A percentile compares a stretch with the other conserved stretches of the same genome.
phyloP scores from a whole-genome alignment of 2,888 invertebrate species.

The Agrypnus murinus region DNA sequence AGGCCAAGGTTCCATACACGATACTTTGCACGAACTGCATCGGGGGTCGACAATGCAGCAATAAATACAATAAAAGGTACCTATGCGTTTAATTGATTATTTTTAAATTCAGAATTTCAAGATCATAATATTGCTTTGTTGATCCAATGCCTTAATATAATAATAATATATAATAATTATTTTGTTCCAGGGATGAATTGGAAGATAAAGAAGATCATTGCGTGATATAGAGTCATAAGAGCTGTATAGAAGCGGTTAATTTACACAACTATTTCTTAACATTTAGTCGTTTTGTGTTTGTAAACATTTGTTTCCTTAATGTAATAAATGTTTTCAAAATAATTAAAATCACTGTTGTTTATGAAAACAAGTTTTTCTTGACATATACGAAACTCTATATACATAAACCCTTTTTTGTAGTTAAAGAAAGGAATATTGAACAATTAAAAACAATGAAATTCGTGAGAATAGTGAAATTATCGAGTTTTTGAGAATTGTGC shows the following conservation, averaged over 20 bases:
- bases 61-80: too few relatives aligned
- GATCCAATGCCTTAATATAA: conserved; percentile 15
- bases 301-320: too few relatives aligned
- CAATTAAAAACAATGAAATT: conserved; percentile 13
- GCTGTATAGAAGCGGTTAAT: conserved; percentile 10
- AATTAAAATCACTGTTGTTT: too few relatives aligned
- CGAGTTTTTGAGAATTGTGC: conserved; percentile 21
- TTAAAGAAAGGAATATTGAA: not conserved
- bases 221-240: conserved; percentile 6
- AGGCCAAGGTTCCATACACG: conserved; percentile 8
- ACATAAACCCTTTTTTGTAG: conserved; percentile 8
- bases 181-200: conserved; percentile 11
- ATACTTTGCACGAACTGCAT: conserved; percentile 9
- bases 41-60: conserved; percentile 13
- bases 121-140: conserved; percentile 15
- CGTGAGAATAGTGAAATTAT: conserved; percentile 10
- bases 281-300: too few relatives aligned
- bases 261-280: not conserved
- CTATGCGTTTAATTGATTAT: conserved; percentile 16
- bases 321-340: too few relatives aligned
- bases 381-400: conserved; percentile 7
- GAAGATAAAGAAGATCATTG: conserved; percentile 7
- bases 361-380: too few relatives aligned
- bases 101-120: conserved; percentile 11
- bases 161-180: conserved; percentile 13